Base-by-base conservation (phyloP, 2,888 invertebrate species). In the Diaperis boleti region DNA sequence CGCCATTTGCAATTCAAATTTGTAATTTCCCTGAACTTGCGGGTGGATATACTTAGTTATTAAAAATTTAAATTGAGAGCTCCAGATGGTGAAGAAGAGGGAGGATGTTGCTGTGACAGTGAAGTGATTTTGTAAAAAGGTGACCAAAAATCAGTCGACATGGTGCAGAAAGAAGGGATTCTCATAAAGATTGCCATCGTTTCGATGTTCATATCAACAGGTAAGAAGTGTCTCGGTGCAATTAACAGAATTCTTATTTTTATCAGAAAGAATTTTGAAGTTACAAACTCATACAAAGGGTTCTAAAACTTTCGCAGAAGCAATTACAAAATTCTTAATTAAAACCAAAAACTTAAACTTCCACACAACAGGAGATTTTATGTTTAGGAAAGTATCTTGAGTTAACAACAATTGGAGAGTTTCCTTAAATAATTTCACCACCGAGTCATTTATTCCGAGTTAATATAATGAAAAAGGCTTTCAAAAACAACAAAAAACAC, bases 141-240 rank as follows among this genome's bases (percentile, higher is more conserved):
- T 45, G 62, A 50, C 6, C 14, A 39, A 18, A 26, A 59, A 20
- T 11, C 59, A 22, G 17, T 62, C 57, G 67, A 68, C 39, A 76
- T 75, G 76, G 67, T 74, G 62, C 66, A 68, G 42, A 59, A 66
- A 15, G 75, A 75, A 45, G 73, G 73, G 62, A 60, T 74, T 37
- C 49, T 76, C 13, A 37, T 74, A 44, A 76, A 72, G 69, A 67
- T 72, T 42, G 68, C 69, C 42, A 68, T 76, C 55, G 66, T 76
- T 47, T 72, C 73, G 15, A 73, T 74, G 69, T 72, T 74, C 62
- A 71, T 72, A 52, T 69, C 74, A 61, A 70, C 72, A 71, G 76
- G 76, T 76, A 67, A 74, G 35, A 3, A 11, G 31, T n/a, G 31
- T 6, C 31, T 4, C 6, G n/a, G 26, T 26, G 8, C n/a, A 26